Conservation (phyloP, 2,797 vertebrate species). For the Trematomus bernacchii region DNA sequence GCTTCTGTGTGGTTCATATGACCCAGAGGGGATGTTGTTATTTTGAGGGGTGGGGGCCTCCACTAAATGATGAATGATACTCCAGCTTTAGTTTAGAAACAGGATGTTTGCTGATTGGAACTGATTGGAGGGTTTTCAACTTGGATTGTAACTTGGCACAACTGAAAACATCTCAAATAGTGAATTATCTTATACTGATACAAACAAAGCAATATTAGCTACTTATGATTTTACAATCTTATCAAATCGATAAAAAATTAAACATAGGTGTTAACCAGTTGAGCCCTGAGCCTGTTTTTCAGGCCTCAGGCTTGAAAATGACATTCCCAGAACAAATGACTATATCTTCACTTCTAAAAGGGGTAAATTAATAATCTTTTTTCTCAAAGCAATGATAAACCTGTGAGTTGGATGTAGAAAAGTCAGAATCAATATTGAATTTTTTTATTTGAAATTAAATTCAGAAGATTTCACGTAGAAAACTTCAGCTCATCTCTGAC, state of each 20-base stretch:
- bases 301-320: no score
- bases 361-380: no score
- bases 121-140: constrained; percentile 18
- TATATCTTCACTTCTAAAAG: no score
- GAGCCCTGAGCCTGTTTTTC: no score
- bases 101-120: constrained; percentile 32
- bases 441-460: no score
- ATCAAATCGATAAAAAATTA: not conserved
- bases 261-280: not conserved
- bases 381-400: no score
- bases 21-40: constrained; percentile 36
- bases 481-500: no score
- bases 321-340: no score
- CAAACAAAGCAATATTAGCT: not conserved
- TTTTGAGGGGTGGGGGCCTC: constrained; percentile 12
- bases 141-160: not conserved
- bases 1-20: constrained; percentile 28
- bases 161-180: not conserved
- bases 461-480: no score
- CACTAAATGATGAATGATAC: constrained; percentile 29
- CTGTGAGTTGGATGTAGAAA: no score
- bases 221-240: not conserved
- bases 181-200: not conserved
- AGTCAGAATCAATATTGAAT: no score
- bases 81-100: constrained; percentile 39